Evolutionary conservation across 2,113 vertebrate genomes (phyloP).

Genomic region (Pteropus alecto): DNA sequence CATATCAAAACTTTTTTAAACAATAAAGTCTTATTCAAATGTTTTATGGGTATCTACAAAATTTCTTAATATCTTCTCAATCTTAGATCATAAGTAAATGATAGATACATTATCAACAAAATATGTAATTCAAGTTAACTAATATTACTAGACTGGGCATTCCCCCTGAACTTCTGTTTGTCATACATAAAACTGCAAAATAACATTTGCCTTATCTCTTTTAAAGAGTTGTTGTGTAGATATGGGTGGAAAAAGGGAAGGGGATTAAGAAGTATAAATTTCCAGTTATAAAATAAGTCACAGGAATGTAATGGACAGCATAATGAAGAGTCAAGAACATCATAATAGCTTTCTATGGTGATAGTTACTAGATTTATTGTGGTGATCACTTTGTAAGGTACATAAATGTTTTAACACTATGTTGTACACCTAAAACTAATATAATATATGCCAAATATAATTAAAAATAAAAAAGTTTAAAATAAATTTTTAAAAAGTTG

Average conservation of each 20-base stretch:
- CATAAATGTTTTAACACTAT: not conserved
- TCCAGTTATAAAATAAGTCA: not conserved
- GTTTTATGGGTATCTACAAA: not conserved
- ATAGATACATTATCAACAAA: not conserved
- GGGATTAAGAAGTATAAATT: too few relatives aligned
- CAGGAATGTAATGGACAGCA: not conserved
- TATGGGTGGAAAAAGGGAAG: not conserved
- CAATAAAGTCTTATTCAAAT: not conserved
- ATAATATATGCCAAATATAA: not conserved
- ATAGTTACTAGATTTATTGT: not conserved
- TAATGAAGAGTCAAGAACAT: not conserved
- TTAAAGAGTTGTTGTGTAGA: not conserved
- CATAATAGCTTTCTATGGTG: not conserved
- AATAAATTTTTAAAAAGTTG: not conserved
- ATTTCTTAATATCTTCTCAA: not conserved
- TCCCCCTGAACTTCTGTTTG: not conserved
- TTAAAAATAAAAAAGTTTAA: not conserved
- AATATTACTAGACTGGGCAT: not conserved
- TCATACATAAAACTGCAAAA: not conserved
- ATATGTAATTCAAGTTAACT: conserved; percentile 5
- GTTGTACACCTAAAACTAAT: not conserved
- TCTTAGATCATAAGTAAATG: not conserved
- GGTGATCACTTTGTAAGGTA: not conserved
- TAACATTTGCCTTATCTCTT: not conserved
- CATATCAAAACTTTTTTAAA: not conserved